These are phyloP conservation scores for Caenorhabditis drosophilae DNA, from an alignment of 2,888 invertebrate genomes.

Conservation along the genomic window DNA sequence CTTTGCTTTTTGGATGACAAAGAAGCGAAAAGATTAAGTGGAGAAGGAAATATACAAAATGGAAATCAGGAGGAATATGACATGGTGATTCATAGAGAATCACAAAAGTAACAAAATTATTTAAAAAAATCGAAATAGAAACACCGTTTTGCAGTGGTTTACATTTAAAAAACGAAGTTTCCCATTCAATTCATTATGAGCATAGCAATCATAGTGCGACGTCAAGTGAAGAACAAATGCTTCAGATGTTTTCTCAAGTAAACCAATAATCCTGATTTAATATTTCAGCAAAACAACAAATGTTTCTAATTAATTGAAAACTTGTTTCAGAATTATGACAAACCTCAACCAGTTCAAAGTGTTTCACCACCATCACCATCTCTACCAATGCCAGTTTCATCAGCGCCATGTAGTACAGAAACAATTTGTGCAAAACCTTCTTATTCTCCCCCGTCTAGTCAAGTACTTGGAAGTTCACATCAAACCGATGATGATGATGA, in stretches of 20 bases:
- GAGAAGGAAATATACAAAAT: neutral
- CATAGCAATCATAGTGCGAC: constrained; percentile 26
- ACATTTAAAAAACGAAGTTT: too few species aligned
- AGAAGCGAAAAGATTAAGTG: constrained; percentile 24
- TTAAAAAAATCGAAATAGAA: too few species aligned
- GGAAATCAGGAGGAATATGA: constrained; percentile 12
- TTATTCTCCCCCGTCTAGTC: constrained; percentile 9
- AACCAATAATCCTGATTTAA: too few species aligned
- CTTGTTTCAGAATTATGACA: neutral
- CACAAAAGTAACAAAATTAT: too few species aligned
- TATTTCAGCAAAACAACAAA: neutral
- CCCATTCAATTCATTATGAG: constrained; percentile 21
- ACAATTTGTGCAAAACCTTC: constrained; percentile 5
- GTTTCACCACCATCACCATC: constrained; percentile 8
- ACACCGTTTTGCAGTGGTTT: too few species aligned
- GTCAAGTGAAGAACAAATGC: constrained; percentile 41
- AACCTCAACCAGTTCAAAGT: constrained; percentile 1
- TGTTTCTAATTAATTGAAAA: too few species aligned
- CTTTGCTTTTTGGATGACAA: constrained; percentile 50
- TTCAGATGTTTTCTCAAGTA: constrained; percentile 26
- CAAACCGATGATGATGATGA: constrained; percentile 27
- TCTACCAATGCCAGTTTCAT: constrained; percentile 6
- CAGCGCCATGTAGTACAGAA: constrained; percentile 1
- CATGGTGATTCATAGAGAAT: neutral
- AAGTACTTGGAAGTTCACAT: constrained; percentile 13